These are phyloP conservation scores for Drosophila kanapiae DNA, from an alignment of 1,140 invertebrate species.

Conservation along the genomic window DNA sequence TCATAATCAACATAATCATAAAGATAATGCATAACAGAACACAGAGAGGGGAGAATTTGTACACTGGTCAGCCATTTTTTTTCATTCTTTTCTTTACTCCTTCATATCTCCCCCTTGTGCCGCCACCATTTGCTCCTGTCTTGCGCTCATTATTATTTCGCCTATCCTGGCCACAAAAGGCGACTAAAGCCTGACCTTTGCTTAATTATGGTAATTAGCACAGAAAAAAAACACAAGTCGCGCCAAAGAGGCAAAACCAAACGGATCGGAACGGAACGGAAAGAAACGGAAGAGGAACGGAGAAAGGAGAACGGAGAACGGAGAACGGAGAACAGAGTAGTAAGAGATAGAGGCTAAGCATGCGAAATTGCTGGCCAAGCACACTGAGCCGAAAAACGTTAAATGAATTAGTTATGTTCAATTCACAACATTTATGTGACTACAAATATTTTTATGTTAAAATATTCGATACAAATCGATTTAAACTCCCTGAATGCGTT, in stretches of 20 bases:
- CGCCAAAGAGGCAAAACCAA: conserved; percentile 65
- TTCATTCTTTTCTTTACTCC: conserved; percentile 26
- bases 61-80: conserved; percentile 68
- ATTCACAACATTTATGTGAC: no score
- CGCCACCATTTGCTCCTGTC: not conserved
- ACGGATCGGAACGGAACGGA: conserved; percentile 46
- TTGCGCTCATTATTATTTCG: conserved; percentile 74
- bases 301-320: conserved; percentile 10
- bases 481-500: no score
- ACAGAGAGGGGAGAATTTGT: conserved; percentile 43
- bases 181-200: conserved; percentile 82
- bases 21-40: conserved; percentile 63
- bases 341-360: conserved; percentile 15
- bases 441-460: no score
- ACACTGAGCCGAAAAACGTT: conserved; percentile 3
- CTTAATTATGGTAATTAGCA: conserved; percentile 84
- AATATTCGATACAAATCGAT: no score
- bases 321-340: conserved; percentile 1
- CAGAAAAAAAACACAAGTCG: conserved; percentile 40
- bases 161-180: conserved; percentile 71
- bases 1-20: conserved; percentile 82
- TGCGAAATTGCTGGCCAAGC: conserved; percentile 41
- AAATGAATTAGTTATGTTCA: no score
- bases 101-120: conserved; percentile 19
- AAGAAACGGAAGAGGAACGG: conserved; percentile 18